Evolutionary conservation across 92 coral and sea anemone genomes (phyloP), one percentile per base, ranked within the genome.

Genomic region (Zoanthus sansibaricus): DNA sequence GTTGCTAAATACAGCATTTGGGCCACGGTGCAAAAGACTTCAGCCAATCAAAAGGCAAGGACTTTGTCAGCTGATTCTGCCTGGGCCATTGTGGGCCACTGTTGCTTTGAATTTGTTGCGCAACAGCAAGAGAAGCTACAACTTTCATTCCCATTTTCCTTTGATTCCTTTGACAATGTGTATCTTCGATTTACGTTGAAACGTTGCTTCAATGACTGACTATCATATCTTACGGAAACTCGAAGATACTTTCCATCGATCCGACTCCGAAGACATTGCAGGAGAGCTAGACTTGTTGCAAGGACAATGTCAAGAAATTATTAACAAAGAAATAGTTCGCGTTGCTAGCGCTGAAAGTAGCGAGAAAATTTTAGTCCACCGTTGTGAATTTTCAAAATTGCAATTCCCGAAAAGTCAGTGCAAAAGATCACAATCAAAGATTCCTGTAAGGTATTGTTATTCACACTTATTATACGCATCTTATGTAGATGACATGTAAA

Each of bases 281-380:
- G 52, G 6, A 48, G 52, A 48, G 52, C 52, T 56, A 58, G 51
- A 75, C 21, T 49, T 75, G 79, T 75, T 75, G 79, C 79, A 45
- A 62, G 49, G 17, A 58, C 79, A 75, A 75, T 75, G 79, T 75
- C 66, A 75, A 75, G 49, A 75, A n/a, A 75, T 51, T 75, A 58
- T 75, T 75, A 64, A 52, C 79, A 75, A 58, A 8, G 64, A 75
- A 75, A 75, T 47, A 25, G 47, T 14, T 75, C 62, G 64, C 61
- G 79, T 75, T 75, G 47, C 79, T 45, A 25, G 25, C 25, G 25
- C 25, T 25, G 79, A 75, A 75, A 47, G 79, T 56, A 75, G 79
- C 79, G 61, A 75, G 79, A 75, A 75, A 75, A 75, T 75, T 75
- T 37, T 18, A 75, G 79, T 75, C 79, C 79, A 61, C 79, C 79